These are phyloP conservation scores for Sterrhoptilus dennistouni DNA, from an alignment of 2,113 vertebrate genomes.

Conservation along the genomic window DNA sequence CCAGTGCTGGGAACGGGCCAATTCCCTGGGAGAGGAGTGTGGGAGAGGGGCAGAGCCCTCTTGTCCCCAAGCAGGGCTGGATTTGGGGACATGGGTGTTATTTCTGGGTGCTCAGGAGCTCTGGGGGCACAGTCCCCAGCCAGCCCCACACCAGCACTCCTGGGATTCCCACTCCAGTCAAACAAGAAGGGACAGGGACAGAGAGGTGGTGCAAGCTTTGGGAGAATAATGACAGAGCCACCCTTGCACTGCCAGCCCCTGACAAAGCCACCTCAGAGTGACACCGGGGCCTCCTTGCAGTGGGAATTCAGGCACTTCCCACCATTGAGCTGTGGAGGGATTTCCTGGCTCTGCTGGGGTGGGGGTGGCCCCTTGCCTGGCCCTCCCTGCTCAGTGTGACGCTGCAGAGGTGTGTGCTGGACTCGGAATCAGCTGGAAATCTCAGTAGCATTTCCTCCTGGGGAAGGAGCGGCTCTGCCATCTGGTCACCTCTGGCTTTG, in stretches of 20 bases:
- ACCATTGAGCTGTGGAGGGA: neutral
- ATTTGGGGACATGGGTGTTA: accelerated
- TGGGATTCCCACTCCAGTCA: neutral
- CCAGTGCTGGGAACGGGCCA: neutral
- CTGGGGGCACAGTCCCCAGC: accelerated
- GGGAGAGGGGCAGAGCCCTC: neutral
- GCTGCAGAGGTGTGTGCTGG: accelerated
- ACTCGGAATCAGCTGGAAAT: neutral
- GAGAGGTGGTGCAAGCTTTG: neutral
- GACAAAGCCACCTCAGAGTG: neutral
- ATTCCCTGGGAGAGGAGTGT: accelerated
- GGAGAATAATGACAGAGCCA: neutral
- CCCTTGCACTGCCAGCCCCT: neutral
- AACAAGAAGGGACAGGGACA: neutral
- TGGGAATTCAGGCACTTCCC: neutral
- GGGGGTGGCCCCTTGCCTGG: neutral
- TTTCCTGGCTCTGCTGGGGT: neutral
- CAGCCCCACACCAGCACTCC: accelerated
- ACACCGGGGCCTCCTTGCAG: neutral
- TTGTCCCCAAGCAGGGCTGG: neutral
- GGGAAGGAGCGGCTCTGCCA: neutral
- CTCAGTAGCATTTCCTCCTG: neutral
- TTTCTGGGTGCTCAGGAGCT: neutral
- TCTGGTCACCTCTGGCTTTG: accelerated
- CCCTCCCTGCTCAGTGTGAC: neutral